phyloP scores from a whole-genome alignment of 1,140 invertebrate species.

The Acromyrmex charruanus region DNA sequence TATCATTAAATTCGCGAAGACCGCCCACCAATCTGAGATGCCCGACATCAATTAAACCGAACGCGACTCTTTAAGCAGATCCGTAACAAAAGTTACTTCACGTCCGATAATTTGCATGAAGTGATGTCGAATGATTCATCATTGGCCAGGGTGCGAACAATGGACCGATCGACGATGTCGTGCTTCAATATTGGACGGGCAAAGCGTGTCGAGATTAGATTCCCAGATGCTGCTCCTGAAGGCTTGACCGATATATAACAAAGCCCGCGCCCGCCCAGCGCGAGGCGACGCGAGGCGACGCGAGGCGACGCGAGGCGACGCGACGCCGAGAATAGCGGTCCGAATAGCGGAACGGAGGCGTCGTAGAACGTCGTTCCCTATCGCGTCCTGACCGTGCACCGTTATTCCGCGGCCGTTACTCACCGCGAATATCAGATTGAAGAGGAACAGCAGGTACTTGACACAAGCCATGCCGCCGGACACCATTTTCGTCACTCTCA shows the following conservation, averaged over 20 bases:
- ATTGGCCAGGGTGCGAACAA: neutral
- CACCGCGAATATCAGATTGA: constrained; percentile 95
- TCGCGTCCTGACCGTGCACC: neutral
- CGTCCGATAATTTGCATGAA: neutral
- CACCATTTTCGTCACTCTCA: constrained; percentile 87
- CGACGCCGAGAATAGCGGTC: constrained; percentile 29
- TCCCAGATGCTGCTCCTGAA: neutral
- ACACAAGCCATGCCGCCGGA: constrained; percentile 92
- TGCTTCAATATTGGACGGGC: too few species aligned
- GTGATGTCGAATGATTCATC: constrained; percentile 10
- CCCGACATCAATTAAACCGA: neutral
- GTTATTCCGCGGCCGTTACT: constrained; percentile 83
- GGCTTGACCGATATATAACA: constrained; percentile 48
- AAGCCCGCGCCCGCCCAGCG: neutral
- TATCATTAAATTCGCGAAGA: neutral
- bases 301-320: neutral
- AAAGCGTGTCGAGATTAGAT: constrained; percentile 19
- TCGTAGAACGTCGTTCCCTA: neutral
- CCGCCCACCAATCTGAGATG: neutral
- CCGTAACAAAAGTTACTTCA: neutral
- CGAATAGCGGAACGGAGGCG: neutral
- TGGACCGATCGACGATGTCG: neutral
- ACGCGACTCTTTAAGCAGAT: neutral
- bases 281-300: neutral
- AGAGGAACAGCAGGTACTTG: constrained; percentile 94